phyloP scores from a whole-genome alignment of 2,888 invertebrate genomes.

The Stratiomys singularior region DNA sequence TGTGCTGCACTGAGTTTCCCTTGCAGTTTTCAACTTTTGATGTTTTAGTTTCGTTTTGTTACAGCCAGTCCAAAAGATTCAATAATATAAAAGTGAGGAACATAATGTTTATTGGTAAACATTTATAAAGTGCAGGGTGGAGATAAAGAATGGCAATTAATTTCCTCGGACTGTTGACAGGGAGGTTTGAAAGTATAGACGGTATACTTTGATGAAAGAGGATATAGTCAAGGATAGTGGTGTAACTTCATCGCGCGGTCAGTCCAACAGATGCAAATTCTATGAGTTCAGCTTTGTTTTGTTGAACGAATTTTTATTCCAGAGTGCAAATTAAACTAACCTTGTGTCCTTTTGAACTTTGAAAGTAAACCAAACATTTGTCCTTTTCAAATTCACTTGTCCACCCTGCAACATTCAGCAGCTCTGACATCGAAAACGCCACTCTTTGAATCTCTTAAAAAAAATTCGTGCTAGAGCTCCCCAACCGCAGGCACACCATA shows the following conservation, averaged over 20 bases:
- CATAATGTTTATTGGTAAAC: conserved; percentile 50
- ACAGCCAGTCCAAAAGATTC: background rate
- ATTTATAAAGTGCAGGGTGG: conserved; percentile 9
- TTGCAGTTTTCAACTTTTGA: conserved; percentile 43
- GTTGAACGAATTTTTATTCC: too few species aligned
- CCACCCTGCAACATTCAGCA: conserved; percentile 1
- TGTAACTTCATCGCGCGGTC: too few species aligned
- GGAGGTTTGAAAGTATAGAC: too few species aligned
- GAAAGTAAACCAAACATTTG: too few species aligned
- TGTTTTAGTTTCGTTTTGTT: conserved; percentile 26
- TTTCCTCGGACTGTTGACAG: background rate
- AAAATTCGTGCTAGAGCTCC: background rate
- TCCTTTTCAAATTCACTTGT: too few species aligned
- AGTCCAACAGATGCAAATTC: too few species aligned
- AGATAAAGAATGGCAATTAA: conserved; percentile 13
- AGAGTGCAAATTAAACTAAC: too few species aligned
- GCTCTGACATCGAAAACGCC: background rate
- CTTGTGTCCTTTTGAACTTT: too few species aligned
- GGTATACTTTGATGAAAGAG: too few species aligned
- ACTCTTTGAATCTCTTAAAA: background rate
- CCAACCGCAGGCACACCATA: conserved; percentile 45
- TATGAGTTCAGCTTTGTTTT: too few species aligned
- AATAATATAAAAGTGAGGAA: conserved; percentile 46
- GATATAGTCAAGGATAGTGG: too few species aligned
- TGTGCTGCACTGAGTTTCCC: conserved; percentile 15